These are phyloP conservation scores for Cetonia aurata DNA, from an alignment of 2,888 invertebrate genomes.

Conservation along the genomic window DNA sequence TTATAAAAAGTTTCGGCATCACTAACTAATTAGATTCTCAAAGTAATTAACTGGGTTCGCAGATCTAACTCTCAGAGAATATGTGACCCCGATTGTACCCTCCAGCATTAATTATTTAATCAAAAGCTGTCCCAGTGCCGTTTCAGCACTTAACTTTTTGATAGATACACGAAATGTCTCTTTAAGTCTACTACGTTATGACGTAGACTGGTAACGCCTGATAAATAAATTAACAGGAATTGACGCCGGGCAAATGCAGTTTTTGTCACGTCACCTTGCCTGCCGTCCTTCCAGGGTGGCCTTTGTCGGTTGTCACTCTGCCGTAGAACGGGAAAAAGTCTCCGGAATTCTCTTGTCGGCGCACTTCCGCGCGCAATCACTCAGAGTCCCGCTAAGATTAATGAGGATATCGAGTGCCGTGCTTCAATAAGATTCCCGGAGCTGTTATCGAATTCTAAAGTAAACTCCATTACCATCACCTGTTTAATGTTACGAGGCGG, in stretches of 20 bases:
- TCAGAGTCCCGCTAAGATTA: constrained; percentile 40
- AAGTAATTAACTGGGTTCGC: neutral
- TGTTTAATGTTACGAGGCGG: constrained; percentile 42
- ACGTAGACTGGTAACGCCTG: neutral
- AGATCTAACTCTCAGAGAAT: neutral
- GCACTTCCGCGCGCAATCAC: constrained; percentile 35
- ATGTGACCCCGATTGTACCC: neutral
- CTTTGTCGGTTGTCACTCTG: neutral
- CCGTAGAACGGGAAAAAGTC: constrained; percentile 1
- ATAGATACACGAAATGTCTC: constrained; percentile 9
- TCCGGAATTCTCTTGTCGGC: constrained; percentile 22
- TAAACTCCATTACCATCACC: constrained; percentile 46
- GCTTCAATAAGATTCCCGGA: constrained; percentile 40
- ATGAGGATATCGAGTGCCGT: constrained; percentile 43
- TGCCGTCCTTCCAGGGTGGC: neutral
- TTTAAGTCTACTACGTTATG: neutral
- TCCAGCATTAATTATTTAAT: neutral
- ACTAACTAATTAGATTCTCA: too few species aligned
- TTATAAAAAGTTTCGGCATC: too few species aligned
- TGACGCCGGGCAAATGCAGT: constrained; percentile 14
- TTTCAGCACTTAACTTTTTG: constrained; percentile 36
- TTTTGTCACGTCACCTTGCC: neutral
- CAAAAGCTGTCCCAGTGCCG: constrained; percentile 57
- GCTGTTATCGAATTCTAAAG: constrained; percentile 45
- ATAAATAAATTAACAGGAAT: constrained; percentile 21